A percentile compares a stretch with the other conserved stretches of the same genome.
Conservation (phyloP, 2,888 invertebrate species). For the Osmoderma eremita region DNA sequence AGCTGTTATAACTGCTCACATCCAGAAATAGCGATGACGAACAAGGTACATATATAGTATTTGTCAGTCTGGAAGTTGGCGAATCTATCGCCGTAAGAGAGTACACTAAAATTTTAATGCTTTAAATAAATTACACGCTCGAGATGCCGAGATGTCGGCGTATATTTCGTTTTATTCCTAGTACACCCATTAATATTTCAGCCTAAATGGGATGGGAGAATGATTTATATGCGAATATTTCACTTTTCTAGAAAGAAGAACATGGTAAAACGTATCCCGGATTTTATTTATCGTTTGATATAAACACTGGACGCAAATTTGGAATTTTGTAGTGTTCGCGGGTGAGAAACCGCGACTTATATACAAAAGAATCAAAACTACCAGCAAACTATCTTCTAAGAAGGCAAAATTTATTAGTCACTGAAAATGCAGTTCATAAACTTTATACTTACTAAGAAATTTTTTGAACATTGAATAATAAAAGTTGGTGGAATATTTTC, state of each 20-base stretch:
- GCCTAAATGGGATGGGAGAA: conserved; percentile 28
- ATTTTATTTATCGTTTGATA: conserved; percentile 34
- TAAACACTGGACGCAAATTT: conserved; percentile 22
- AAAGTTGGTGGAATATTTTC: too few relatives aligned
- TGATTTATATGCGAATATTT: conserved; percentile 34
- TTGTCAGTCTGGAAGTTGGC: background rate
- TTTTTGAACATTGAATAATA: too few relatives aligned
- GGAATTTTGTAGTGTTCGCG: conserved; percentile 25
- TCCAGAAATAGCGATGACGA: background rate
- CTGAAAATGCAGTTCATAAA: too few relatives aligned
- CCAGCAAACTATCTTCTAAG: too few relatives aligned
- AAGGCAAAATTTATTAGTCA: too few relatives aligned
- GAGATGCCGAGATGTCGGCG: conserved; percentile 13
- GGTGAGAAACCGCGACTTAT: background rate
- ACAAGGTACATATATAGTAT: background rate
- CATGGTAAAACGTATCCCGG: conserved; percentile 29
- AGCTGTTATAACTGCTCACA: too few relatives aligned
- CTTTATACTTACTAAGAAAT: too few relatives aligned
- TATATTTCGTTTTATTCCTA: conserved; percentile 37
- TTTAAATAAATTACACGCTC: conserved; percentile 18
- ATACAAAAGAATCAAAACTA: too few relatives aligned
- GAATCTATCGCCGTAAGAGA: conserved; percentile 12
- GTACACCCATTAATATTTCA: conserved; percentile 37
- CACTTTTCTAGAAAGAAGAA: conserved; percentile 32
- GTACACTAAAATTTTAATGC: conserved; percentile 26